phyloP scores from a whole-genome alignment of 2,888 invertebrate species.

The Rhimphoctona megacephalus region DNA sequence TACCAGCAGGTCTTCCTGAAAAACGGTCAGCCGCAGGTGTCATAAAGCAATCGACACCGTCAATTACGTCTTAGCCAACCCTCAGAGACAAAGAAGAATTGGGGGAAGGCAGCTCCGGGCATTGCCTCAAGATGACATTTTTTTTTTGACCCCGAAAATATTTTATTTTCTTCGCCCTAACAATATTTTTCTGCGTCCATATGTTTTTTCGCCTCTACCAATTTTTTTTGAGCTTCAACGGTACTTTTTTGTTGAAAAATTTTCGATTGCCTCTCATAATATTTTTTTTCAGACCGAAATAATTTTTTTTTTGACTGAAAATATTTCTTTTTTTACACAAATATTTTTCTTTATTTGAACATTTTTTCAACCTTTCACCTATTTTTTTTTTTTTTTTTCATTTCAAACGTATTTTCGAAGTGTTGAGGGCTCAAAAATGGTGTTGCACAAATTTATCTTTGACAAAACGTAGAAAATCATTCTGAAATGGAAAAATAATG shows the following conservation, averaged over 20 bases:
- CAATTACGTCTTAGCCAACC: constrained; percentile 52
- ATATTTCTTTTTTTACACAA: too few relatives aligned
- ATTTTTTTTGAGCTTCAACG: not conserved
- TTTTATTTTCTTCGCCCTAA: constrained; percentile 10
- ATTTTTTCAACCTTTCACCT: not conserved
- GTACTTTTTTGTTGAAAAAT: too few relatives aligned
- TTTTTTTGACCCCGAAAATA: not conserved
- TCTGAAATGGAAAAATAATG: not conserved
- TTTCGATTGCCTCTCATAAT: too few relatives aligned
- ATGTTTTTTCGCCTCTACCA: not conserved
- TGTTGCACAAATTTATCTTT: not conserved
- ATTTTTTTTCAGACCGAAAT: too few relatives aligned
- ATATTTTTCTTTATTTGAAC: too few relatives aligned
- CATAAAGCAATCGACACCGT: constrained; percentile 65
- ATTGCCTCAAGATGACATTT: constrained; percentile 25
- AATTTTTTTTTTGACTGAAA: too few relatives aligned
- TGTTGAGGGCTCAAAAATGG: not conserved
- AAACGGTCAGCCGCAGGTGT: constrained; percentile 65
- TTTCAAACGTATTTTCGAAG: not conserved
- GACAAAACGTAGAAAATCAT: not conserved
- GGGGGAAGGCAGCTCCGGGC: constrained; percentile 13
- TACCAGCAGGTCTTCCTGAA: constrained; percentile 60
- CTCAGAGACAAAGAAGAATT: constrained; percentile 3
- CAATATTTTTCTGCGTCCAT: not conserved
- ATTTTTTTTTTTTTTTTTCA: not conserved